These are phyloP conservation scores for Agrilus biguttatus DNA, from an alignment of 2,888 invertebrate species.

Conservation along the genomic window DNA sequence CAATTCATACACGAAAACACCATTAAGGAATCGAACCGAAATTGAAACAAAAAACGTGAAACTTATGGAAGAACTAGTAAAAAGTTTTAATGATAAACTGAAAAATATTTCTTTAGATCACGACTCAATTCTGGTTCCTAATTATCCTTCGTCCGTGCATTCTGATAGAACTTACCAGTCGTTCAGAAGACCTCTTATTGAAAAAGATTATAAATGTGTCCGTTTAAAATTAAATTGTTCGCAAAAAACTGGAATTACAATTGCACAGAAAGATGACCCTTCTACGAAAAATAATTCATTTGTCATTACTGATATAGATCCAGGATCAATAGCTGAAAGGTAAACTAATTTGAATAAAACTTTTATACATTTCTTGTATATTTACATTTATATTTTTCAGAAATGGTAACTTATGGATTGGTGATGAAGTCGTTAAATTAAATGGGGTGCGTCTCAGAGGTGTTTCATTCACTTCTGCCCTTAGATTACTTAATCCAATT, in stretches of 20 bases:
- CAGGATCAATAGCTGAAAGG: slow-evolving; percentile 36
- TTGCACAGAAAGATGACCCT: slow-evolving; percentile 15
- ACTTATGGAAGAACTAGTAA: slow-evolving; percentile 14
- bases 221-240: slow-evolving; percentile 15
- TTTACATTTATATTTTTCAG: slow-evolving; percentile 33
- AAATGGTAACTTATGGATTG: slow-evolving; percentile 66
- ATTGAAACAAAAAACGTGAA: neutral
- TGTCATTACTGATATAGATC: slow-evolving; percentile 34
- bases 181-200: slow-evolving; percentile 3
- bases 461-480: slow-evolving; percentile 48
- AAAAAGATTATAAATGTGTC: slow-evolving; percentile 24
- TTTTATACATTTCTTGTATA: neutral
- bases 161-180: too few species aligned
- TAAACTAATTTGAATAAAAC: slow-evolving; percentile 15
- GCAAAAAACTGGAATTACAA: slow-evolving; percentile 18
- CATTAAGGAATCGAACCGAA: too few species aligned
- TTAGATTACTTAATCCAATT: slow-evolving; percentile 25
- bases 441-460: slow-evolving; percentile 71
- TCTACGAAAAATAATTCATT: slow-evolving; percentile 21
- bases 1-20: too few species aligned
- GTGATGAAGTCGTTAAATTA: slow-evolving; percentile 81
- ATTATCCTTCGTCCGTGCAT: too few species aligned
- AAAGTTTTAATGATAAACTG: slow-evolving; percentile 17
- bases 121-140: slow-evolving; percentile 4
- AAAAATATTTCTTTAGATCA: slow-evolving; percentile 14